These are phyloP conservation scores for Diaprepes abbreviatus DNA, from an alignment of 2,888 invertebrate genomes.

Conservation along the genomic window DNA sequence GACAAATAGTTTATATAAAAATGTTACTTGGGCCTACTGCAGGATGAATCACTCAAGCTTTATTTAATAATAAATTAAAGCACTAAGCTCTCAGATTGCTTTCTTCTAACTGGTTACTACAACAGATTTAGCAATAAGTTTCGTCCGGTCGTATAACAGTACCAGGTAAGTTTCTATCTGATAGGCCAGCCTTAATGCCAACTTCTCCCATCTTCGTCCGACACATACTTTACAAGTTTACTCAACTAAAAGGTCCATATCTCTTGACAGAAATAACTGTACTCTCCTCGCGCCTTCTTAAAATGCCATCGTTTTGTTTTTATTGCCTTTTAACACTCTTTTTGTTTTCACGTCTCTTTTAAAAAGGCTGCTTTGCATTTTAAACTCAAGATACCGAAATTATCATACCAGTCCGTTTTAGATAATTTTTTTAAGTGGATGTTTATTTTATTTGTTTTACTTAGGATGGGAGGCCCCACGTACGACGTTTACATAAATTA, in stretches of 20 bases:
- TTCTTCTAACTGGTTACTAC: no score
- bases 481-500: no score
- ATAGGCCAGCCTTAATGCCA: slow-evolving; percentile 12
- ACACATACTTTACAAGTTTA: slow-evolving; percentile 40
- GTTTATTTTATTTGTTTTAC: slow-evolving; percentile 21
- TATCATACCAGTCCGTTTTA: slow-evolving; percentile 44
- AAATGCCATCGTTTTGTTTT: slow-evolving; percentile 48
- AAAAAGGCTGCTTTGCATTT: slow-evolving; percentile 45
- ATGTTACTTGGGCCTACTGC: no score
- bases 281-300: slow-evolving; percentile 47
- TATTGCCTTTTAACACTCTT: slow-evolving; percentile 48
- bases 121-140: no score
- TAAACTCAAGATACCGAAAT: slow-evolving; percentile 43
- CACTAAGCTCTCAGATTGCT: no score
- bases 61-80: no score
- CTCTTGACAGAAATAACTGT: slow-evolving; percentile 49
- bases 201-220: slow-evolving; percentile 25
- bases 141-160: no score
- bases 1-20: no score
- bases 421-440: slow-evolving; percentile 42
- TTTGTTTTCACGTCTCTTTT: slow-evolving; percentile 45
- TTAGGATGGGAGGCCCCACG: slow-evolving; percentile 17
- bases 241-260: slow-evolving; percentile 47
- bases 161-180: no score
- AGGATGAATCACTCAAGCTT: no score